Evolutionary conservation across 2,888 invertebrate species (phyloP).

Genomic region (Teinopalpus imperialis): DNA sequence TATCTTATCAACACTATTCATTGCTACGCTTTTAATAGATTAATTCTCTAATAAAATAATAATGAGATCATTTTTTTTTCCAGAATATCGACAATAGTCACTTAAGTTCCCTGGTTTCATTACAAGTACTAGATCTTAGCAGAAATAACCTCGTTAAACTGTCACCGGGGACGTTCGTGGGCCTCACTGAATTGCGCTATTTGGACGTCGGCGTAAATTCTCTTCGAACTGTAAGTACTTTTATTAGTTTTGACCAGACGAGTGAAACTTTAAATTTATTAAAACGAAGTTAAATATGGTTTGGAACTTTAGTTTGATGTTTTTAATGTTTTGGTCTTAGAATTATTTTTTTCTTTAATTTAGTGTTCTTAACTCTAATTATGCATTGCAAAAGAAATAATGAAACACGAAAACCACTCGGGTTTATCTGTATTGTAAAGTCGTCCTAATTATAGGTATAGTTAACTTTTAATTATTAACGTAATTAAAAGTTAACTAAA

Average conservation of each 20-base stretch:
- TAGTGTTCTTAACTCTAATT: conserved; percentile 7
- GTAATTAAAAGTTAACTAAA: too few species aligned
- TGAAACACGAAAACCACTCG: too few species aligned
- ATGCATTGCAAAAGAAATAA: too few species aligned
- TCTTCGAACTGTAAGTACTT: conserved; percentile 87
- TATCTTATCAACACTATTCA: too few species aligned
- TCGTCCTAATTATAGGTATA: too few species aligned
- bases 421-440: too few species aligned
- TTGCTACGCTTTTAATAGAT: too few species aligned
- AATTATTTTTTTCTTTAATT: conserved; percentile 5
- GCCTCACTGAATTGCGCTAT: conserved; percentile 85
- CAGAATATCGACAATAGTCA: conserved; percentile 90
- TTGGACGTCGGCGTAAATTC: conserved; percentile 94
- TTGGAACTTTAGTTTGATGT: conserved; percentile 3
- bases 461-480: too few species aligned
- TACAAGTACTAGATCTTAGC: conserved; percentile 91
- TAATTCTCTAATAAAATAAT: too few species aligned
- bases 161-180: conserved; percentile 90
- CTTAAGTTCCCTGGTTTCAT: conserved; percentile 83
- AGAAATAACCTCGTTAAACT: conserved; percentile 92
- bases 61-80: too few species aligned
- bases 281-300: conserved; percentile 12
- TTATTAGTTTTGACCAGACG: conserved; percentile 3
- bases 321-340: too few species aligned
- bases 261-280: conserved; percentile 16